These are phyloP conservation scores for Orthonyx spaldingii DNA, from an alignment of 2,113 vertebrate genomes.

Conservation along the genomic window DNA sequence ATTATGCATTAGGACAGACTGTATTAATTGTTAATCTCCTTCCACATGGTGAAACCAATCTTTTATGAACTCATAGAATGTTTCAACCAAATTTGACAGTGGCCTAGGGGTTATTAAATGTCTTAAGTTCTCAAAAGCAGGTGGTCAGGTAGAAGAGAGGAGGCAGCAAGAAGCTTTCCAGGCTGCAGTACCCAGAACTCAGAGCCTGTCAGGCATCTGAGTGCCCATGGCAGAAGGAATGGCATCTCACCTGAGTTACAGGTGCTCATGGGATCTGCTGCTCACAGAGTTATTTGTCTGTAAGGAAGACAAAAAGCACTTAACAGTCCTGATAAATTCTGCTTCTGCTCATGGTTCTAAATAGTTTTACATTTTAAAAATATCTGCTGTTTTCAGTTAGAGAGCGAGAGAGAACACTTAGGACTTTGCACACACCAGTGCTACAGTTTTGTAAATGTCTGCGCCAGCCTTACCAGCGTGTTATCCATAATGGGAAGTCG, in stretches of 20 bases:
- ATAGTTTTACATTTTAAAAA: neutral
- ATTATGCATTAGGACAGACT: neutral
- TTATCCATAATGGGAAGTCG: neutral
- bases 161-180: neutral
- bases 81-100: neutral
- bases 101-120: neutral
- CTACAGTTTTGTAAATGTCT: neutral
- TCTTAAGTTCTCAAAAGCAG: neutral
- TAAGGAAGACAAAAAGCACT: neutral
- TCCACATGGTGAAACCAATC: neutral
- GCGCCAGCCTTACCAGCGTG: accelerated
- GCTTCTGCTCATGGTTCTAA: neutral
- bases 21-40: neutral
- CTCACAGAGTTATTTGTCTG: neutral
- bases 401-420: neutral
- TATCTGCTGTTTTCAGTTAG: neutral
- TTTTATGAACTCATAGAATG: neutral
- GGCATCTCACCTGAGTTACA: neutral
- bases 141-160: neutral
- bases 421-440: neutral
- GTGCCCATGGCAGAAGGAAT: accelerated
- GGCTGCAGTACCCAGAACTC: neutral
- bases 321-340: neutral
- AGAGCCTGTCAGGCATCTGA: neutral
- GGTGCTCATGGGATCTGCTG: neutral